Evolutionary conservation across 1,140 invertebrate species (phyloP).

Genomic region (Hydropsyche tenuis): DNA sequence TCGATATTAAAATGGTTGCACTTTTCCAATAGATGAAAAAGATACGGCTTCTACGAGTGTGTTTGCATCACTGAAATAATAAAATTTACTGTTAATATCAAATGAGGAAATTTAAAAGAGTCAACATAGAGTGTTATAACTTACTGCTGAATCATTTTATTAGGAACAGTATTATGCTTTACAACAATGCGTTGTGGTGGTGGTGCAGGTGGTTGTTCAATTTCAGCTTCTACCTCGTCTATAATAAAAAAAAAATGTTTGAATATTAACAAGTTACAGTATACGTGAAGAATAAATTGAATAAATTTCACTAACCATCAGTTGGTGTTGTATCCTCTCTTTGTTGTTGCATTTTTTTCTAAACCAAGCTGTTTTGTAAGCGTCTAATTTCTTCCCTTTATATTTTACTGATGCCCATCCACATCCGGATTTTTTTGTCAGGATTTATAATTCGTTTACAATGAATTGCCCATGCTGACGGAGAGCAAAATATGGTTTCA

Average conservation of each 20-base stretch:
- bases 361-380: constrained; percentile 85
- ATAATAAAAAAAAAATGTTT: not conserved
- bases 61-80: constrained; percentile 78
- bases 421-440: constrained; percentile 89
- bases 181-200: constrained; percentile 69
- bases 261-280: not conserved
- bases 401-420: constrained; percentile 88
- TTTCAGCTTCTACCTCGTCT: constrained; percentile 64
- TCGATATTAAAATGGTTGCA: constrained; percentile 92
- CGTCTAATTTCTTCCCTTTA: constrained; percentile 84
- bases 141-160: constrained; percentile 74
- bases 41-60: constrained; percentile 87
- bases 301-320: constrained; percentile 39
- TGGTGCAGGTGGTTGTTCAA: constrained; percentile 61
- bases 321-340: constrained; percentile 55
- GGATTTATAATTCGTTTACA: constrained; percentile 91
- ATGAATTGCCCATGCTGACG: constrained; percentile 90
- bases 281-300: not conserved
- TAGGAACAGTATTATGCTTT: constrained; percentile 73
- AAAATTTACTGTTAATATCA: constrained; percentile 9
- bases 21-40: constrained; percentile 85
- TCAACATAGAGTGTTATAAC: constrained; percentile 51
- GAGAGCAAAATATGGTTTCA: constrained; percentile 86
- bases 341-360: constrained; percentile 71
- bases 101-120: not conserved